Evolutionary conservation across 2,888 invertebrate species (phyloP), one percentile per base, ranked within the genome.

Genomic region (Calameuta filiformis): DNA sequence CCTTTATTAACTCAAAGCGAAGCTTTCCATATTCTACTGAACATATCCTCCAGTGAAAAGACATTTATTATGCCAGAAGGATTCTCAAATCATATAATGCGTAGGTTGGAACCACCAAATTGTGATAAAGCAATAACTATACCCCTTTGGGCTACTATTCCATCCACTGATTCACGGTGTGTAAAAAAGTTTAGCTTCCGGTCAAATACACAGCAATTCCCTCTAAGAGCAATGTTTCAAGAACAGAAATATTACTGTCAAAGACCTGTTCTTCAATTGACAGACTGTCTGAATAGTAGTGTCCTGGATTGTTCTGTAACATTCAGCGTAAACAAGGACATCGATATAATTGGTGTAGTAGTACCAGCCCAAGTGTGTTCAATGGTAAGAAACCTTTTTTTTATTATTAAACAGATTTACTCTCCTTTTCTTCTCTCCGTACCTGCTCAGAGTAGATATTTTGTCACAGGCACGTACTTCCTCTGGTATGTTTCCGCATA

Each of bases 21-120:
- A 89, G 95, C 96, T 23, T 95, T 96, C 87, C 94, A 96, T 0
- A 95, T 97, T 78, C 92, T 97, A 1, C 96, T 97, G 94, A 96
- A 97, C 90, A 96, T 97, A 80, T 94, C 96, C 33, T 96, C 96
- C 33, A 94, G 93, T 75, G 92, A 93, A n/a, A 93, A 94, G 12
- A 94, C 95, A 76, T 94, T 94, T 79, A 92, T 95, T 3, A 95
- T 97, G 95, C 97, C 97, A 0, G 93, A 93, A 33, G 96, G 95
- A 0, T 96, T 96, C 91, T 95, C 95, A 11, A 93, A 93, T 0
- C 86, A 81, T 76, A 79, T 82, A 11, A 82, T 82, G 4, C 81
- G 71, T 15, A 83, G 90, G 77, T 71, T 73, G 6, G 86, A 82
- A 74, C 77, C 77, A 69, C 75, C 75, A 12, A 76, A 73, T 68